Percentiles rank a stretch among this genome's conserved stretches.
Evolutionary conservation across 1,140 invertebrate species (phyloP).

Genomic region (Scaptomyza montana): DNA sequence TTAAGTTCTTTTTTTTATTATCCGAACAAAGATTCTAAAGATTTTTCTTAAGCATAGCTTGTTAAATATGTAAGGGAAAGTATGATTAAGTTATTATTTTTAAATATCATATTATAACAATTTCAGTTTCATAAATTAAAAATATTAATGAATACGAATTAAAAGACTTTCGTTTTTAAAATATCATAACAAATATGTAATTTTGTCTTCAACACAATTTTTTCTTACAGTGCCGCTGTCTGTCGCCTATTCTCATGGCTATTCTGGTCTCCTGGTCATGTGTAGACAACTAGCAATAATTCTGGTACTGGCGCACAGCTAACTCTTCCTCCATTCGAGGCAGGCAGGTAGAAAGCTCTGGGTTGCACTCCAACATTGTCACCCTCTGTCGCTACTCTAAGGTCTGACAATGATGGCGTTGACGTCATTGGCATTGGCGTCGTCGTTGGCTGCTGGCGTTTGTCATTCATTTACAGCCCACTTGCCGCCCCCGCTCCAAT

Average conservation of each 20-base stretch:
- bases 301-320: conserved; percentile 54
- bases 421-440: conserved; percentile 76
- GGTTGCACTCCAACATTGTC: conserved; percentile 49
- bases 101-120: no score
- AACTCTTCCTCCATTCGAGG: conserved; percentile 19
- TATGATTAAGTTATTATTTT: no score
- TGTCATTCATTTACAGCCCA: conserved; percentile 64
- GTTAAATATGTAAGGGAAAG: no score
- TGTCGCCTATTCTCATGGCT: conserved; percentile 13
- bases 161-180: no score
- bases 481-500: neutral
- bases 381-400: conserved; percentile 13
- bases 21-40: no score
- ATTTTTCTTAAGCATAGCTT: no score
- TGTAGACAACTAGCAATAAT: conserved; percentile 75
- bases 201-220: neutral
- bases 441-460: conserved; percentile 54
- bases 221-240: neutral
- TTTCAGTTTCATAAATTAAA: no score
- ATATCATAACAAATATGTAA: no score
- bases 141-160: no score
- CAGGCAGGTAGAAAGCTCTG: conserved; percentile 40
- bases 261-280: conserved; percentile 51
- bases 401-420: conserved; percentile 72
- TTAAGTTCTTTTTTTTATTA: neutral